Conservation (phyloP, 2,113 vertebrate genomes). For the Pardalotus punctatus region DNA sequence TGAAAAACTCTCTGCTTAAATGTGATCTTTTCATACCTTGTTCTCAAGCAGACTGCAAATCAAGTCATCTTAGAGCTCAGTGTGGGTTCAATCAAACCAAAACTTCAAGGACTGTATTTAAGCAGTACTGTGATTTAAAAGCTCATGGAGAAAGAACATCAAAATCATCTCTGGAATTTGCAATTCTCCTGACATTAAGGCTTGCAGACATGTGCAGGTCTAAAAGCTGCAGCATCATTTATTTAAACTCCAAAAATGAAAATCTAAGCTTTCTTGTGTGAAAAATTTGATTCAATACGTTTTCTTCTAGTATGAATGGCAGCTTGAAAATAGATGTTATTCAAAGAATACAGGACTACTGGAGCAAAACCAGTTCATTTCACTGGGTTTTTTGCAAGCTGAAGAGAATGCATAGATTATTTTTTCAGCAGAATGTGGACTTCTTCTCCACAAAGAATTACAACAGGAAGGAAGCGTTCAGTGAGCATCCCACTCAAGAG, state of each 20-base stretch:
- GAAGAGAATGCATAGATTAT: neutral
- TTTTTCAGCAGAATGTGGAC: neutral
- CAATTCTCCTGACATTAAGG: neutral
- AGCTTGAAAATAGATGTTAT: neutral
- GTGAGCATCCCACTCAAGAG: neutral
- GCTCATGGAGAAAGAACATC: neutral
- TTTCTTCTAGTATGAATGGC: neutral
- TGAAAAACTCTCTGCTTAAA: neutral
- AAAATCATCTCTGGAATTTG: neutral
- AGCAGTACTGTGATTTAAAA: neutral
- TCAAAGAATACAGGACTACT: neutral
- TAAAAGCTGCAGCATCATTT: neutral
- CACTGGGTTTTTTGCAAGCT: neutral
- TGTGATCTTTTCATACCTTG: neutral
- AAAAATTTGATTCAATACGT: neutral
- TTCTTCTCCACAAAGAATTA: neutral
- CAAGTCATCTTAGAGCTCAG: neutral
- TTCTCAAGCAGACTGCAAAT: neutral
- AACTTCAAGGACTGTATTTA: slow-evolving; percentile 3
- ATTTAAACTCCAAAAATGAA: neutral
- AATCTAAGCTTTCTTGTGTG: neutral
- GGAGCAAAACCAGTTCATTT: neutral
- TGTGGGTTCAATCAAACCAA: neutral
- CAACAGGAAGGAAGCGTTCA: neutral
- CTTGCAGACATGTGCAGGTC: neutral